phyloP scores from a whole-genome alignment of 2,888 invertebrate species.

The Elysia crispata region DNA sequence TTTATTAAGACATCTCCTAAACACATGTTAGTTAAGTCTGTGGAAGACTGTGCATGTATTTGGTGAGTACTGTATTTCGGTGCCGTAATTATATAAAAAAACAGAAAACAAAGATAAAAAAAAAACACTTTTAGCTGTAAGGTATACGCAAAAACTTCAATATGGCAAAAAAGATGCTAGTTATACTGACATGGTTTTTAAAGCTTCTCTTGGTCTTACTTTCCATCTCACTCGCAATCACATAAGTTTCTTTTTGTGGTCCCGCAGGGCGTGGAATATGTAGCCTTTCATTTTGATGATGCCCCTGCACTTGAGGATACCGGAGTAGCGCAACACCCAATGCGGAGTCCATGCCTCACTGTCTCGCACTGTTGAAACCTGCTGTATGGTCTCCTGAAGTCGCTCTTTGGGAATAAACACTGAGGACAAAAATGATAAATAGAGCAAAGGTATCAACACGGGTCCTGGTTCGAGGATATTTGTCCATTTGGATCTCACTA shows the following conservation, averaged over 20 bases:
- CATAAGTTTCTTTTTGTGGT: constrained; percentile 53
- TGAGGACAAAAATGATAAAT: no score
- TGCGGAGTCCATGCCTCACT: constrained; percentile 79
- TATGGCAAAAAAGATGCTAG: background rate
- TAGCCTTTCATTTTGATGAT: constrained; percentile 95
- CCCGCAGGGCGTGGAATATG: constrained; percentile 78
- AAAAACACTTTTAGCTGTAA: no score
- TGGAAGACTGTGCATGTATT: no score
- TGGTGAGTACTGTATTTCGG: no score
- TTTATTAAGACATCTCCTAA: no score
- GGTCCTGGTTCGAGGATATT: no score
- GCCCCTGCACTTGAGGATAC: constrained; percentile 93
- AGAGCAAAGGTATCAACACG: no score
- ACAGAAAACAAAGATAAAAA: no score
- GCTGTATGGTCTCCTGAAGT: constrained; percentile 71
- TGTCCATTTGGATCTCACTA: no score
- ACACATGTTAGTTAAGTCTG: no score
- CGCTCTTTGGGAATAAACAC: constrained; percentile 43
- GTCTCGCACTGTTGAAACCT: constrained; percentile 81
- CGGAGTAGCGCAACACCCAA: constrained; percentile 80
- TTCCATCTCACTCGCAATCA: constrained; percentile 15
- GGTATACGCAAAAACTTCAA: no score
- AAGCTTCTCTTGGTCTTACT: background rate
- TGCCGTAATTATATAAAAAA: no score
- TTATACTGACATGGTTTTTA: background rate